phyloP scores from a whole-genome alignment of 2,888 invertebrate species.

The Cryptus armator region DNA sequence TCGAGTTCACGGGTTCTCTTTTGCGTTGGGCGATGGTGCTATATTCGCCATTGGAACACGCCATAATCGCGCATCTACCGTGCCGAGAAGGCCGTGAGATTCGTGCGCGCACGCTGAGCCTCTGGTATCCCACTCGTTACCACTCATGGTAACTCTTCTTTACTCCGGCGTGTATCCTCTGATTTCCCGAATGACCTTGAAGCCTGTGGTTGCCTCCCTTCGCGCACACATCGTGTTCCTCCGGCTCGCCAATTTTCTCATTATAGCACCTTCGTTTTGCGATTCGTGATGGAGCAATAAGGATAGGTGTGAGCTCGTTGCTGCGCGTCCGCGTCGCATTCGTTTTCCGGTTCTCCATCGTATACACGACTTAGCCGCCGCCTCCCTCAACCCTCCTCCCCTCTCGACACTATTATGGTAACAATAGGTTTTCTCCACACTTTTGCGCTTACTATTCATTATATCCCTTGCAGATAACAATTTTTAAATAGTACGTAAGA shows the following conservation, averaged over 20 bases:
- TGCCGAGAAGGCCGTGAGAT: slow-evolving; percentile 69
- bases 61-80: slow-evolving; percentile 67
- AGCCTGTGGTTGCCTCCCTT: slow-evolving; percentile 48
- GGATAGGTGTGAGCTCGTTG: slow-evolving; percentile 40
- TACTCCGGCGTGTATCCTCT: slow-evolving; percentile 53
- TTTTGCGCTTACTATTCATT: slow-evolving; percentile 4
- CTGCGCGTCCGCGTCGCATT: slow-evolving; percentile 11
- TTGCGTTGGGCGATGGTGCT: neutral
- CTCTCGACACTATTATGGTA: slow-evolving; percentile 53
- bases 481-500: neutral
- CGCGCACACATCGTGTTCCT: slow-evolving; percentile 20
- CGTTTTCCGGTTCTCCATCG: slow-evolving; percentile 37
- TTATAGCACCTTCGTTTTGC: slow-evolving; percentile 76
- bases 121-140: slow-evolving; percentile 42
- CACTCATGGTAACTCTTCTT: slow-evolving; percentile 12
- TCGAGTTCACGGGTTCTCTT: neutral
- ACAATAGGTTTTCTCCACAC: slow-evolving; percentile 35
- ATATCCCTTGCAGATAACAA: neutral
- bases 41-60: slow-evolving; percentile 56
- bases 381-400: too few species aligned
- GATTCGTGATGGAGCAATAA: slow-evolving; percentile 66
- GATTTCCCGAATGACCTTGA: slow-evolving; percentile 72
- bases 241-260: slow-evolving; percentile 74
- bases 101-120: slow-evolving; percentile 58
- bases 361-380: neutral